Conservation (phyloP, 2,113 vertebrate genomes). For the Brachyistius frenatus region DNA sequence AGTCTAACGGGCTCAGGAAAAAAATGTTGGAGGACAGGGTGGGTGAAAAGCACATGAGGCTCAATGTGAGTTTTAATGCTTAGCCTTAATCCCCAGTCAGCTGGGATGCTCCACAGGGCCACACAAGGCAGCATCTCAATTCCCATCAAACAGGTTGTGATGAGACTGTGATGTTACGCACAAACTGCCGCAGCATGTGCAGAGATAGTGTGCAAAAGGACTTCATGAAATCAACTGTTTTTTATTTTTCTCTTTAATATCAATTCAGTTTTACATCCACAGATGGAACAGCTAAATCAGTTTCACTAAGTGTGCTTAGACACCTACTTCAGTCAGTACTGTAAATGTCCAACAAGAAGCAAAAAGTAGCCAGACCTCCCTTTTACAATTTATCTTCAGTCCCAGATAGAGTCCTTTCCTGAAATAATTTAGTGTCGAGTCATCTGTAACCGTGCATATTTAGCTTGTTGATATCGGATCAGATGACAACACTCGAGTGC, state of each 20-base stretch:
- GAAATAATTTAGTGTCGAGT: background rate
- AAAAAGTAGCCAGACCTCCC: background rate
- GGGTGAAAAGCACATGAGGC: conserved; percentile 63
- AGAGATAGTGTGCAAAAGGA: conserved; percentile 16
- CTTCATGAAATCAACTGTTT: background rate
- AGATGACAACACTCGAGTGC: background rate
- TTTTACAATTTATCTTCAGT: background rate
- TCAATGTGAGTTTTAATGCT: conserved; percentile 76
- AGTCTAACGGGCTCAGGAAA: conserved; percentile 10
- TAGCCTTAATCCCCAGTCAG: conserved; percentile 71
- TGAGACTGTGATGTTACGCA: conserved; percentile 36
- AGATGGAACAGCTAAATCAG: background rate
- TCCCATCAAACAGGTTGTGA: conserved; percentile 39
- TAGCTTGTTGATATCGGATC: background rate
- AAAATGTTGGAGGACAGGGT: conserved; percentile 28
- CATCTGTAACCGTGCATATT: background rate
- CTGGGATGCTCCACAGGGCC: conserved; percentile 50
- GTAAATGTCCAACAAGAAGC: background rate
- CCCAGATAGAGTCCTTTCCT: too few species aligned
- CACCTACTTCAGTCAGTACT: background rate
- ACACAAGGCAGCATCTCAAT: conserved; percentile 16
- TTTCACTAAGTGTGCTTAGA: background rate
- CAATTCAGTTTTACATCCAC: conserved; percentile 7
- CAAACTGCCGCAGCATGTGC: conserved; percentile 10
- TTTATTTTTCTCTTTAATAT: conserved; percentile 30